A percentile compares a stretch with the other conserved stretches of the same genome.
Conservation (phyloP, 2,113 vertebrate species). For the Phaetusa simplex region DNA sequence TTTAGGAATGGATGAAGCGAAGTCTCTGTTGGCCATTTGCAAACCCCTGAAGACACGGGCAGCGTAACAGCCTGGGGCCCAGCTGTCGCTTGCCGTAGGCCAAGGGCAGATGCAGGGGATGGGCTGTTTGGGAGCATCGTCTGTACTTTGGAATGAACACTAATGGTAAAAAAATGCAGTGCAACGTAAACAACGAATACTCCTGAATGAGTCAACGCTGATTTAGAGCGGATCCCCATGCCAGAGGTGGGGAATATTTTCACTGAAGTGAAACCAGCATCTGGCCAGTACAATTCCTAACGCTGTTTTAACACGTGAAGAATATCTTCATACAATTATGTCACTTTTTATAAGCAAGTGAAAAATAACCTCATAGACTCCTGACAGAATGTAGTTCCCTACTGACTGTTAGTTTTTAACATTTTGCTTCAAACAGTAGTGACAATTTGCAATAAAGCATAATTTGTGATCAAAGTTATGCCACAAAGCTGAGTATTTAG, state of each 20-base stretch:
- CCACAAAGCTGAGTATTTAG: neutral
- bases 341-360: neutral
- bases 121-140: neutral
- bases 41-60: accelerated
- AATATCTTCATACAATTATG: neutral
- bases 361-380: neutral
- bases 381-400: neutral
- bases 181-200: neutral
- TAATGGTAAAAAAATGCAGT: neutral
- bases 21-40: neutral
- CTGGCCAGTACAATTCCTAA: neutral
- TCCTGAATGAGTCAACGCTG: neutral
- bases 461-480: neutral
- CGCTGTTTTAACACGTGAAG: neutral
- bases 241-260: neutral
- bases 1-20: neutral
- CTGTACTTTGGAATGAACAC: neutral
- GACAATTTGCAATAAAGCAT: neutral
- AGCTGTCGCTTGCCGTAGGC: neutral
- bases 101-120: too few species aligned
- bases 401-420: neutral
- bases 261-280: neutral
- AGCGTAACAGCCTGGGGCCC: neutral
- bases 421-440: neutral
- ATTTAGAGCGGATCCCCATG: too few species aligned